Conservation (phyloP, 2,888 invertebrate genomes). For the Sarcophaga variegata region DNA sequence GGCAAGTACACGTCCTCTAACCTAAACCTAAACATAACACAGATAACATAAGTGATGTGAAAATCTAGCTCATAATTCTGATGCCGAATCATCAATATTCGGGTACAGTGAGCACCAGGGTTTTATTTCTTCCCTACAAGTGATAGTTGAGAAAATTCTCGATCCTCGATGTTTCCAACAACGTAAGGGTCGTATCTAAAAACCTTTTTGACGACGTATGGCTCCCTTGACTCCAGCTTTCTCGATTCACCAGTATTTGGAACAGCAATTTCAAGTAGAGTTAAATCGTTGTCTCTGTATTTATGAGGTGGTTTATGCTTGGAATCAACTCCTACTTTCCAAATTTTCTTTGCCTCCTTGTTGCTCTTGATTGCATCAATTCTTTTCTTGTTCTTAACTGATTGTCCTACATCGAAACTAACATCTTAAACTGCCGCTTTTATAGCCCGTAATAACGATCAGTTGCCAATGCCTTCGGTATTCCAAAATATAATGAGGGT, state of each 20-base stretch:
- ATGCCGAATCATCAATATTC: conserved; percentile 21
- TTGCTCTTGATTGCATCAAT: conserved; percentile 36
- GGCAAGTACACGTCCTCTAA: no score
- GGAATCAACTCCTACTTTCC: no score
- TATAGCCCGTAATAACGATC: conserved; percentile 48
- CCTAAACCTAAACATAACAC: no score
- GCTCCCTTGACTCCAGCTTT: conserved; percentile 32
- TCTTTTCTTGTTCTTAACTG: conserved; percentile 4
- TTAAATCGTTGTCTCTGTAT: conserved; percentile 28
- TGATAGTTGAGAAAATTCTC: conserved; percentile 46
- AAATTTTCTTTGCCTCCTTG: neutral
- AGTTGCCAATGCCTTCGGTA: conserved; percentile 22
- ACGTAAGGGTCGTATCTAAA: conserved; percentile 49
- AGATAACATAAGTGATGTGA: no score
- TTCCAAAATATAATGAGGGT: conserved; percentile 49
- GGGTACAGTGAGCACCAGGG: conserved; percentile 17
- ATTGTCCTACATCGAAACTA: neutral
- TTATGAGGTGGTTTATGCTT: conserved; percentile 28
- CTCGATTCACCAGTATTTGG: no score
- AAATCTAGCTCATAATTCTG: no score
- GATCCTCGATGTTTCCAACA: neutral
- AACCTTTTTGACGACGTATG: conserved; percentile 50
- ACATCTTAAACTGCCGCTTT: conserved; percentile 51
- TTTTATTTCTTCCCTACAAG: neutral
- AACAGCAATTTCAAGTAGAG: conserved; percentile 44